Base-by-base conservation (phyloP, 1,140 invertebrate species). In the Bombus balteatus region DNA sequence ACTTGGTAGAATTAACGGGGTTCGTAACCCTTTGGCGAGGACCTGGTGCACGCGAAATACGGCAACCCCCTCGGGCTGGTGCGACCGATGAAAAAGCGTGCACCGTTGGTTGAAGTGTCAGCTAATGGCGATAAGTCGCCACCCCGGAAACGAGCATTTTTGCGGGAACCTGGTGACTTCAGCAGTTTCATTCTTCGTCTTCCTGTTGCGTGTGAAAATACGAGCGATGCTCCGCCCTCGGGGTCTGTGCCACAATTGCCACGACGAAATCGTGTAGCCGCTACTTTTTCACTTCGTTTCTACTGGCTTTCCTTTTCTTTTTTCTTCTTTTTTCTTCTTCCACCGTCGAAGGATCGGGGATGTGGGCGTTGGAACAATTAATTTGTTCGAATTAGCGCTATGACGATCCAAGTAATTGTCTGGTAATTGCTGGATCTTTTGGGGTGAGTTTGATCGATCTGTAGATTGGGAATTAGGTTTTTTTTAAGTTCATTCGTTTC, bases 121-220 rank as follows among this genome's bases (percentile, higher is more conserved):
- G 88, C 85, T 90, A 90, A 90, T 90, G 89, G 85, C 89, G 89
- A 90, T 90, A 90, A 90, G 88, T 86, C 88, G 85, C 80, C 74
- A 70, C 88, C 73, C 85, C 77, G 89, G 88, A 90, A 90, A 89
- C 88, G 81, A 90, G 85, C 77, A 89, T 80, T 89, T 90, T 87
- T 90, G 77, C 74, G 81, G 85, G 62, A 87, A 84, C 57, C 71
- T 81, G 85, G 81, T 68, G 88, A 90, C 81, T 89, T 89, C 88
- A 89, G 88, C 89, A 79, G 75, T 71, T 89, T 89, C 81, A 62
- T 87, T 68, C 85, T 70, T 82, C 47, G 2, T 10, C 22, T 75
- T 78, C 65, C 77, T 88, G 87, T 88, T 76, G 65, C 72, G 37
- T 59, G 83, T 34, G 75, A 47, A 59, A 78, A 75, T 22, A 47